Base-by-base conservation (phyloP, 2,888 invertebrate genomes). In the Nipponacmea schrenckii region DNA sequence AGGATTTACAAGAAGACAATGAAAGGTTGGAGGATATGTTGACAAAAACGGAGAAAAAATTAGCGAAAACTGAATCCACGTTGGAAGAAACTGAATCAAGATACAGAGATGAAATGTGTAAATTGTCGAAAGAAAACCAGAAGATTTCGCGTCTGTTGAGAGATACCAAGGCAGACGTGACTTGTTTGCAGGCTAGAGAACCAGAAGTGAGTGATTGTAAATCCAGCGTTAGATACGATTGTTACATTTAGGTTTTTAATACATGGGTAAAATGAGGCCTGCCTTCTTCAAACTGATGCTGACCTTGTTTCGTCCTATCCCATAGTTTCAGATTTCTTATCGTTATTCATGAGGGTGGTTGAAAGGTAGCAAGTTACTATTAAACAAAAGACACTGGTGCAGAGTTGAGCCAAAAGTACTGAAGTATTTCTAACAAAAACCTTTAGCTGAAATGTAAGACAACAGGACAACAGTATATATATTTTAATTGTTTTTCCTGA, bases 1-100 rank as follows among this genome's bases (percentile, higher is more conserved):
- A 85, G 84, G 71, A 74, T 74, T 67, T 81, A n/a, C 77, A 82
- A 27, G 82, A 82, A 10, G 83, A 84, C 56, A 75, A 81, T 8
- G 75, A 80, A 27, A 71, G 75, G 56, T 77, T 82, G 24, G 78
- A 81, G 31, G 67, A 73, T 8, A 76, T 76, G 45, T 66, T 82
- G 70, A 26, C 63, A 3, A 62, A 62, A n/a, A 14, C 70, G 12
- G 67, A 70, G 14, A 64, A 63, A 14, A 63, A 64, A 20, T 46
- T 77, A 27, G 68, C 62, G 15, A 68, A 70, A 50, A 77, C 77
- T 27, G 74, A 71, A 12, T 69, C 75, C 15, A 76, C 81, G 20
- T 46, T 73, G 3, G 63, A 65, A 4, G 71, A 72, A 27, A 27
- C 72, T 0, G 74, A 76, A 65, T 26, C 64, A 0, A 68, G 69